Evolutionary conservation across 2,113 vertebrate species (phyloP).

Genomic region (Notarius lentiginosus): DNA sequence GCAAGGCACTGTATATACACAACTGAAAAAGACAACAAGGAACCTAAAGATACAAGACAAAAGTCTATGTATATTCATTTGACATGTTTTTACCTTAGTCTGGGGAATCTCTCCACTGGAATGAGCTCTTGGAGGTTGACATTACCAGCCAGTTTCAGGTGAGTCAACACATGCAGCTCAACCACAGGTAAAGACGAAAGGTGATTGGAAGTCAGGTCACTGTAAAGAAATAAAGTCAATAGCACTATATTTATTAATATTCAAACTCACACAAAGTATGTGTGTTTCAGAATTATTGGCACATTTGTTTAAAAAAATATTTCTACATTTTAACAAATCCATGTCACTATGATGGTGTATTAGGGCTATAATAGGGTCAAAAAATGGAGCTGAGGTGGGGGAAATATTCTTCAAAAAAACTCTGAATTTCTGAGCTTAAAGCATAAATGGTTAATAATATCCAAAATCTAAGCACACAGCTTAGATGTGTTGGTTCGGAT

Average conservation of each 20-base stretch:
- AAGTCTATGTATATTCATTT: neutral
- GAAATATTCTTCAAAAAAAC: no score
- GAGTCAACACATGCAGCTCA: constrained; percentile 87
- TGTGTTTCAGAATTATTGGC: neutral
- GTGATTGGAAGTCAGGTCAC: constrained; percentile 91
- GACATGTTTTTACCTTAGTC: constrained; percentile 78
- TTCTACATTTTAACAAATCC: no score
- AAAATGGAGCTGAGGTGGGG: no score
- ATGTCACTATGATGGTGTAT: neutral
- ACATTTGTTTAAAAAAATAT: neutral
- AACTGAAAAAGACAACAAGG: neutral
- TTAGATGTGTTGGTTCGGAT: no score
- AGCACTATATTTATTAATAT: neutral
- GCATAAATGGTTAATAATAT: no score
- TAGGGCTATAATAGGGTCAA: no score
- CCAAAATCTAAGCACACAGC: no score
- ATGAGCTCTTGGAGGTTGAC: constrained; percentile 82
- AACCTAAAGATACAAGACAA: neutral
- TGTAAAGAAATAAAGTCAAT: constrained; percentile 49
- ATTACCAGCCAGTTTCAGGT: constrained; percentile 94
- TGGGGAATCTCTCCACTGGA: constrained; percentile 85
- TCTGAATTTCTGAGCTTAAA: no score
- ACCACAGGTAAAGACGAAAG: constrained; percentile 86
- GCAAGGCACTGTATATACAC: neutral
- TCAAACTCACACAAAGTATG: neutral